A percentile compares a stretch with the other conserved stretches of the same genome.
Evolutionary conservation across 2,113 vertebrate species (phyloP).

Genomic region (Paraplagusia blochii): DNA sequence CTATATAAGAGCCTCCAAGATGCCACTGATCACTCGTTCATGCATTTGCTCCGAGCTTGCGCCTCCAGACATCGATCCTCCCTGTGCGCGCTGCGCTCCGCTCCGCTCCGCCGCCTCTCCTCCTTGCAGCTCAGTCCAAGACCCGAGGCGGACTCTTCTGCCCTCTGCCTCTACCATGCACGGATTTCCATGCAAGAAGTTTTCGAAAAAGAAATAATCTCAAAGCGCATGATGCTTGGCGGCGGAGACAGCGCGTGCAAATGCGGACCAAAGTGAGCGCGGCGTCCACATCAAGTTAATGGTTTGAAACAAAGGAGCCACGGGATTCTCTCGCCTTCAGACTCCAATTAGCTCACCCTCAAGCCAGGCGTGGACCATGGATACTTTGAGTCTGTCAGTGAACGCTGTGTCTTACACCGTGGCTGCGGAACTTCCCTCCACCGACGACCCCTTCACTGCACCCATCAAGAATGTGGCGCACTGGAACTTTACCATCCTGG

Average conservation of each 20-base stretch:
- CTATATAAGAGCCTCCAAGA: slow-evolving; percentile 65
- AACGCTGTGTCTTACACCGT: slow-evolving; percentile 73
- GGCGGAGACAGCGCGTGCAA: not conserved
- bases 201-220: slow-evolving; percentile 18
- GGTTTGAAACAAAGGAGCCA: slow-evolving; percentile 12
- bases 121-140: not conserved
- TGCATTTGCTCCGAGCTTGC: slow-evolving; percentile 25
- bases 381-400: slow-evolving; percentile 60
- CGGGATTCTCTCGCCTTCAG: not conserved
- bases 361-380: slow-evolving; percentile 66
- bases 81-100: not conserved
- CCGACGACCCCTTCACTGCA: slow-evolving; percentile 74
- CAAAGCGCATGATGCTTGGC: slow-evolving; percentile 10
- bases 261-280: not conserved
- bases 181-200: slow-evolving; percentile 31
- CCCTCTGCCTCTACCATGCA: slow-evolving; percentile 4
- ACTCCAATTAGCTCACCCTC: slow-evolving; percentile 4
- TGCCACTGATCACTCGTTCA: slow-evolving; percentile 37
- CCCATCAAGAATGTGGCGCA: slow-evolving; percentile 77
- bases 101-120: not conserved
- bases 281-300: slow-evolving; percentile 34
- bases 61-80: slow-evolving; percentile 1
- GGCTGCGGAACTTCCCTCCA: slow-evolving; percentile 28
- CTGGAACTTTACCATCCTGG: slow-evolving; percentile 86
- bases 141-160: not conserved